Evolutionary conservation across 2,888 invertebrate genomes (phyloP).

Genomic region (Macaria liturata): DNA sequence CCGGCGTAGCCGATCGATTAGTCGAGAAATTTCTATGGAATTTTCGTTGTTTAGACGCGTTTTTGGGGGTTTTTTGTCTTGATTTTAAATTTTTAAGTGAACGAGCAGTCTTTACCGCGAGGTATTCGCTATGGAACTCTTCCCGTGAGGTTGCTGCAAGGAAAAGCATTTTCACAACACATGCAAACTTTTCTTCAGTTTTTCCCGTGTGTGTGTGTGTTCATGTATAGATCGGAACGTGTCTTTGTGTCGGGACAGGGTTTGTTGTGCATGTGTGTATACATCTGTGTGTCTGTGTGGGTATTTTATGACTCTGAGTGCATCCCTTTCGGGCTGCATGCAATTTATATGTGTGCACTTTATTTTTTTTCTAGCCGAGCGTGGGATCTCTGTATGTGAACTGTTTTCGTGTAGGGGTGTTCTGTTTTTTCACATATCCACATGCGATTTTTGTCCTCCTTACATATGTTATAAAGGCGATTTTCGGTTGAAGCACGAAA

Average conservation of each 20-base stretch:
- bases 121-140: conserved; percentile 84
- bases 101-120: conserved; percentile 82
- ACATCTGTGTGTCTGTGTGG: conserved; percentile 50
- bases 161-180: conserved; percentile 83
- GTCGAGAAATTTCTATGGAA: conserved; percentile 35
- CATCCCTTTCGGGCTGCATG: conserved; percentile 82
- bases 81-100: conserved; percentile 58
- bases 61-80: conserved; percentile 41
- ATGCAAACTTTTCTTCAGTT: conserved; percentile 74
- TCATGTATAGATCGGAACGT: conserved; percentile 48
- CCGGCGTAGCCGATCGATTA: conserved; percentile 65
- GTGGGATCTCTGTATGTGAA: conserved; percentile 58
- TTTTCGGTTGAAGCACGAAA: conserved; percentile 51
- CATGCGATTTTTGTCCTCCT: conserved; percentile 46
- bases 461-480: conserved; percentile 28
- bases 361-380: conserved; percentile 79
- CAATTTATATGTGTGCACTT: conserved; percentile 80
- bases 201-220: conserved; percentile 59
- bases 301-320: conserved; percentile 83
- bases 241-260: conserved; percentile 61
- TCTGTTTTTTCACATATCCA: conserved; percentile 60
- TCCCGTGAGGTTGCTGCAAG: conserved; percentile 83
- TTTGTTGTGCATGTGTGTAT: conserved; percentile 45
- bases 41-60: conserved; percentile 43
- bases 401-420: conserved; percentile 64